Base-by-base conservation (phyloP, 1,140 invertebrate species). In the Ceratitis capitata region DNA sequence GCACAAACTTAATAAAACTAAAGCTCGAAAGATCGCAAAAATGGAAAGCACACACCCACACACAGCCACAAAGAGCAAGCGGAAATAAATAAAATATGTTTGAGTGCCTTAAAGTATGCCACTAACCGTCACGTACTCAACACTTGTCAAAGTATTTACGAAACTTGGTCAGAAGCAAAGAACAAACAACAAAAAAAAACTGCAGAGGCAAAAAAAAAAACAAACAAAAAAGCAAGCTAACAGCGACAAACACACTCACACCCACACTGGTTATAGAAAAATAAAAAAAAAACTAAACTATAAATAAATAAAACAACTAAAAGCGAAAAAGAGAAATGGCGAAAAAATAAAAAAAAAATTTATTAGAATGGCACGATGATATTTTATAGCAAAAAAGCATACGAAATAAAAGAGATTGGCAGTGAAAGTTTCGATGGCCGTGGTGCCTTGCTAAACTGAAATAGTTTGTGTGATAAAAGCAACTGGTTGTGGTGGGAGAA, bases 121-220 rank as follows among this genome's bases (percentile, higher is more conserved):
- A 19, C 16, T 69, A 35, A 35, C 32, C 61, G 61, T 32, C 61
- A 69, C 61, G 61, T 69, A 69, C 61, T 69, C 61, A 32, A 35
- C 32, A 69, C 61, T 69, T 69, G 61, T 35, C 61, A 35, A 35
- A 69, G 61, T 69, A 69, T 69, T 69, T 69, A 39, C 61, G 32
- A 69, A 69, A 69, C 29, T 69, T 39, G 32, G 61, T 69, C 61
- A 69, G 14, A 7, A 56, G 10, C 51, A 56, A 56, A 23, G 4
- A 56, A 56, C 23, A 23, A 56, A 56, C 51, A 56, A 56, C 19
- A 23, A 56, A 56, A 56, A 23, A 6, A n/a, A 23, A 56, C n/a
- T n/a, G 19, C 16, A 56, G 23, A 56, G n/a, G 23, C n/a, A 23
- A 56, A 14, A 51, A 9, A 51, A 51, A 16, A 39, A 35, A 23